Base-by-base conservation (phyloP, 2,113 vertebrate species). In the Rhipidura dahli region DNA sequence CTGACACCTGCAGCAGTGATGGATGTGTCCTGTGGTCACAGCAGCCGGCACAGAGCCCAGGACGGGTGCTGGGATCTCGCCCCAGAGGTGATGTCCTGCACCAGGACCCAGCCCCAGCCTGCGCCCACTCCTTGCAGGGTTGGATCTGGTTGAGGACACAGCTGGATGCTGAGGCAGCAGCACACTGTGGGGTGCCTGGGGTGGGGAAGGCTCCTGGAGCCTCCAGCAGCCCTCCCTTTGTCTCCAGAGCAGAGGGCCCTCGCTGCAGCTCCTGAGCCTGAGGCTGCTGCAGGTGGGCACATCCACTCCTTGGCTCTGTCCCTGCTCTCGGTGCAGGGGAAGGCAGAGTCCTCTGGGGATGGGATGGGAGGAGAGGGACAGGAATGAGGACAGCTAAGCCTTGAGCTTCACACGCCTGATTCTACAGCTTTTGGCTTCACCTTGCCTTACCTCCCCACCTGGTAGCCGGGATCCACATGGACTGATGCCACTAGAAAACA, bases 31-130 rank as follows among this genome's bases (percentile, higher is more conserved):
- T 39, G 21, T 33, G 9, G 19, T 51, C 26, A 35, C 50, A 70
- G 39, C 5, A 4, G 12, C 18, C 26, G 33, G 59, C 45, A 21
- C 1, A 0, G 69, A 24, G n/a, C 49, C 35, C 35, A 35, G 35
- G 49, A 10, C 0, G 0, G 16, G 26, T 35, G 11, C 13, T 0
- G 2, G 17, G 4, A 7, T 15, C 9, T 87, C 27, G 26, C 5
- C 13, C 20, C 8, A 7, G 10, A 13, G 53, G 9, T 44, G 51
- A 42, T 26, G 39, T 50, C 35, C 54, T 33, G 31, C 15, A 18
- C 15, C 28, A 11, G 8, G 31, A 16, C 9, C 8, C 39, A 54
- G 59, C 16, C 37, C 26, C 35, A 56, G 27, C 23, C 47, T 50
- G 20, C 24, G 13, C 39, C 19, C 47, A 37, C 2, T 9, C 17